Conservation (phyloP, 1,140 invertebrate species). For the Mactra quadrangularis region DNA sequence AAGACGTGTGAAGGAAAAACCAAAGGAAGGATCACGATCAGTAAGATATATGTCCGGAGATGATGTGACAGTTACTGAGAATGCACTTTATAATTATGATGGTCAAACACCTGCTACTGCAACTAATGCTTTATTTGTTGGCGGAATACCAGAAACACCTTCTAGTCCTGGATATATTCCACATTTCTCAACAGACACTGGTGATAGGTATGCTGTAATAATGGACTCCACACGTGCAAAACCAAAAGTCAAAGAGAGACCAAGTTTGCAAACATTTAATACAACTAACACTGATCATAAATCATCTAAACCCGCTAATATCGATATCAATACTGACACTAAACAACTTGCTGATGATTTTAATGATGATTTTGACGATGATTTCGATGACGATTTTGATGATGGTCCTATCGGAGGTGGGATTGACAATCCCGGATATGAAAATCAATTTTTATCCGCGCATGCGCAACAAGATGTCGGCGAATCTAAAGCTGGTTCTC, state of each 20-base stretch:
- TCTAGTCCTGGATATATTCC: constrained; percentile 31
- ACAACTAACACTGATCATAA: background rate
- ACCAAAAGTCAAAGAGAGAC: constrained; percentile 31
- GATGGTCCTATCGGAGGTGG: background rate
- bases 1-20: background rate
- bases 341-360: constrained; percentile 24
- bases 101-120: constrained; percentile 38
- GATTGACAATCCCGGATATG: constrained; percentile 35
- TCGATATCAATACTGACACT: background rate
- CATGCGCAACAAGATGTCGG: background rate
- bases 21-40: constrained; percentile 13
- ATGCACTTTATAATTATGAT: constrained; percentile 50
- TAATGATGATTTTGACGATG: too few species aligned
- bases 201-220: constrained; percentile 42
- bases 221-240: constrained; percentile 30
- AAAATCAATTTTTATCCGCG: constrained; percentile 1
- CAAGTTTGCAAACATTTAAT: constrained; percentile 21
- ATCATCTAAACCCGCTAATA: too few species aligned
- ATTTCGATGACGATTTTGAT: too few species aligned
- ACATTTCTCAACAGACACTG: constrained; percentile 48
- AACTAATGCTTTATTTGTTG: constrained; percentile 49
- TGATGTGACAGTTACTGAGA: constrained; percentile 53
- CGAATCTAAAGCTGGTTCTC: constrained; percentile 17
- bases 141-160: constrained; percentile 53
- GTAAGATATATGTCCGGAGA: constrained; percentile 33